phyloP scores from a whole-genome alignment of 2,113 vertebrate genomes.

The Seriola dumerili region DNA sequence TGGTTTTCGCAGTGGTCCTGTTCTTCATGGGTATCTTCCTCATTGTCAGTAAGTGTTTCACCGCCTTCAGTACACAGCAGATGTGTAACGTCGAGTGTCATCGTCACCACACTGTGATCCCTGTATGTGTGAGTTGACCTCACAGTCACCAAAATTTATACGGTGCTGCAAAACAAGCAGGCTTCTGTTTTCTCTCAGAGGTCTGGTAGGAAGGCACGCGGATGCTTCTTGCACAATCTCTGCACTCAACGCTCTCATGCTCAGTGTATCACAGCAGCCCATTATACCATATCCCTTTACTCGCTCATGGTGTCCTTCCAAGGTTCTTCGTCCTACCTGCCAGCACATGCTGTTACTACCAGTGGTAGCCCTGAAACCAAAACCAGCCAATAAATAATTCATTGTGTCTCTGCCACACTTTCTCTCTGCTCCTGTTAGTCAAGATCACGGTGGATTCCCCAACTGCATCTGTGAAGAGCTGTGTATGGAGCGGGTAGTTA shows the following conservation, averaged over 20 bases:
- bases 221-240: constrained; percentile 23
- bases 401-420: constrained; percentile 10
- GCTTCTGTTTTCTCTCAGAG: constrained; percentile 16
- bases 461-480: not conserved
- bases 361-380: constrained; percentile 57
- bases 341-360: constrained; percentile 44
- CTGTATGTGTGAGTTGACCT: constrained; percentile 11
- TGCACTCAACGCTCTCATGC: not conserved
- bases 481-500: too few relatives aligned
- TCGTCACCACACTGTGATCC: constrained; percentile 16
- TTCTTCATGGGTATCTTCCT: constrained; percentile 91
- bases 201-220: not conserved
- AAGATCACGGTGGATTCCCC: not conserved
- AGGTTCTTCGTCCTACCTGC: constrained; percentile 31
- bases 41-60: constrained; percentile 88
- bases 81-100: not conserved
- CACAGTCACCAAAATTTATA: constrained; percentile 3
- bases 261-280: constrained; percentile 10
- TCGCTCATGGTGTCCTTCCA: constrained; percentile 16
- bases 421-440: constrained; percentile 11
- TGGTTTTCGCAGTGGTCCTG: constrained; percentile 90
- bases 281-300: constrained; percentile 26
- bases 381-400: constrained; percentile 66
- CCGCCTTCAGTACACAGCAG: not conserved
- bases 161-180: constrained; percentile 17